Conservation (phyloP, 2,888 invertebrate genomes). For the Kuschelorhynchus macadamiae region DNA sequence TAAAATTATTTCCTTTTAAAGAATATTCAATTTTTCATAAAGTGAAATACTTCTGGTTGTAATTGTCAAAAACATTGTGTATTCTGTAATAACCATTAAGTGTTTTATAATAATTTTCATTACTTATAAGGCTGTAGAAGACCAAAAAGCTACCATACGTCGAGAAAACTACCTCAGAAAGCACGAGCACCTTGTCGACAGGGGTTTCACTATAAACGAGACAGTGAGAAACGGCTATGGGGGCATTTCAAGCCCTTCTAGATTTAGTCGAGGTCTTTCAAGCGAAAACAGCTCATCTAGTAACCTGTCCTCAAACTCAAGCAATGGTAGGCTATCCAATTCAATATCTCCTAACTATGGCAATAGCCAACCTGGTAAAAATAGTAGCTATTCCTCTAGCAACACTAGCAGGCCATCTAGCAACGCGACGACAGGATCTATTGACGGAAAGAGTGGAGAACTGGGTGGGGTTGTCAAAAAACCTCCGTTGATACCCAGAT, state of each 20-base stretch:
- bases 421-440: background rate
- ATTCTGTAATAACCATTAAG: background rate
- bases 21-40: too few species aligned
- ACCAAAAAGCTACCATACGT: slow-evolving; percentile 58
- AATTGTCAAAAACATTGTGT: background rate
- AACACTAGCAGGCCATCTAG: background rate
- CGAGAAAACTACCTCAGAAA: slow-evolving; percentile 56
- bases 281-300: slow-evolving; percentile 4
- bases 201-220: slow-evolving; percentile 55
- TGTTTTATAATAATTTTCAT: background rate
- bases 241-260: slow-evolving; percentile 3
- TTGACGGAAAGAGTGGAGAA: background rate
- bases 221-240: slow-evolving; percentile 36
- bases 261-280: background rate
- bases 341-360: slow-evolving; percentile 1
- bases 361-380: background rate
- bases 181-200: slow-evolving; percentile 58
- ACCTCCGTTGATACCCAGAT: slow-evolving; percentile 41
- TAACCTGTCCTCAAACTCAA: slow-evolving; percentile 12
- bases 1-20: too few species aligned
- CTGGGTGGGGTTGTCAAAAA: slow-evolving; percentile 29
- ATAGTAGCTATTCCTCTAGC: background rate
- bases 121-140: slow-evolving; percentile 54
- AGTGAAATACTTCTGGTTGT: too few species aligned
- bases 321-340: background rate